A percentile compares a stretch with the other conserved stretches of the same genome.
Conservation (phyloP, 2,888 invertebrate genomes). For the Boloria selene region DNA sequence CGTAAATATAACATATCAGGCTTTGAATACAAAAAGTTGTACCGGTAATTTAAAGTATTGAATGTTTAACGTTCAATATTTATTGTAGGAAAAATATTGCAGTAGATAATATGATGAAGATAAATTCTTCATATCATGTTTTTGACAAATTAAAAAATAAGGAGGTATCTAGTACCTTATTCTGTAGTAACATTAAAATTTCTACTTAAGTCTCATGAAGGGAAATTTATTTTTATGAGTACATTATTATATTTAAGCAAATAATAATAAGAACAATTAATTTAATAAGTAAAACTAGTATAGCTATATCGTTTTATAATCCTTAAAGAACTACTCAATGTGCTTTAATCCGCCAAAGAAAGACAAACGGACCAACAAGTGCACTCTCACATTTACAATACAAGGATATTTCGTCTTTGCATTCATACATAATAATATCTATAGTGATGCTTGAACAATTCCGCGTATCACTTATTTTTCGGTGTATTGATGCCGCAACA, state of each 20-base stretch:
- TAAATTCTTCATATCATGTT: not conserved
- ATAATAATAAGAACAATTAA: no score
- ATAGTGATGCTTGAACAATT: slow-evolving; percentile 6
- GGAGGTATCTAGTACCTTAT: no score
- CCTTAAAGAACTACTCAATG: not conserved
- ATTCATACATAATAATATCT: not conserved
- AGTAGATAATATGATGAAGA: not conserved
- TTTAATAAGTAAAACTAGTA: no score
- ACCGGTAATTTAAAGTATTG: slow-evolving; percentile 51
- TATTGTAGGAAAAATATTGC: slow-evolving; percentile 5
- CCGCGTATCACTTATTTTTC: slow-evolving; percentile 17
- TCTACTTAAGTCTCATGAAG: no score
- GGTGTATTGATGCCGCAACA: slow-evolving; percentile 66
- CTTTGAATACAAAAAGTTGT: slow-evolving; percentile 41
- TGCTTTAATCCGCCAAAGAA: no score
- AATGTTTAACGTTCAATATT: slow-evolving; percentile 29
- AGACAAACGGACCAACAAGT: no score
- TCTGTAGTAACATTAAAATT: no score
- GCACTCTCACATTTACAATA: not conserved
- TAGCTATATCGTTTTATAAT: no score
- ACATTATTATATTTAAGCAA: no score
- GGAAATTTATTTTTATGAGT: no score
- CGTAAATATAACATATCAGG: slow-evolving; percentile 47
- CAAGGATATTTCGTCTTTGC: not conserved
- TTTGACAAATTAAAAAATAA: no score